Percentiles rank a stretch among this genome's conserved stretches.
These are phyloP conservation scores for Phylloscopus whistleri DNA, from an alignment of 2,113 vertebrate genomes.

Conservation along the genomic window DNA sequence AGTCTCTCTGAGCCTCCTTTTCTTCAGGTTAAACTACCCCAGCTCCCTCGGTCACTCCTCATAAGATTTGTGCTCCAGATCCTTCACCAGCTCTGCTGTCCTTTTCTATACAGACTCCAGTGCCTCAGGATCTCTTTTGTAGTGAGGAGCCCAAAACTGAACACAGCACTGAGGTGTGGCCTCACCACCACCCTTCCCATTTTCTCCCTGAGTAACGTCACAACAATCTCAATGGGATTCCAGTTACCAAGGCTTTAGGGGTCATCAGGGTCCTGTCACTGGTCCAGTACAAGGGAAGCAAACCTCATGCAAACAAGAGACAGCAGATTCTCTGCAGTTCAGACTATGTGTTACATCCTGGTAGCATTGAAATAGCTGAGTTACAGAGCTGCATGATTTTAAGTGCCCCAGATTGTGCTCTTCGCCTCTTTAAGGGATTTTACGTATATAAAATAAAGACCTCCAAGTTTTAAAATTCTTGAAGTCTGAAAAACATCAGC, in stretches of 20 bases:
- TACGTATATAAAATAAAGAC: neutral
- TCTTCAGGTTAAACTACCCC: neutral
- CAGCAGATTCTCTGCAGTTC: neutral
- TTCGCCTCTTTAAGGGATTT: neutral
- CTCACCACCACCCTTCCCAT: neutral
- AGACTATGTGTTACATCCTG: neutral
- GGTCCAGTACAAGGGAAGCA: neutral
- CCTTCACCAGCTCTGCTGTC: neutral
- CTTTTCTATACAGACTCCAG: neutral
- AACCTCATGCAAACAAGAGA: neutral
- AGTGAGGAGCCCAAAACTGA: neutral
- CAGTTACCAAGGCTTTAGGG: neutral
- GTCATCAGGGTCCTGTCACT: neutral
- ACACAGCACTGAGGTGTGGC: neutral
- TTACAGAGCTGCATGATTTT: neutral
- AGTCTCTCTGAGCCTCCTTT: neutral
- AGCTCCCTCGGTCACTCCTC: neutral
- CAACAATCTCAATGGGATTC: neutral
- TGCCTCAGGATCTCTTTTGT: neutral
- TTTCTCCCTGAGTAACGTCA: neutral
- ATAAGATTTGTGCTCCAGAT: neutral
- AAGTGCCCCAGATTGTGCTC: neutral
- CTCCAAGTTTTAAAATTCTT: neutral
- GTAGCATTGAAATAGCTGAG: neutral
- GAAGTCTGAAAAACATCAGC: neutral